Percentiles rank a stretch among this genome's conserved stretches.
phyloP scores from a whole-genome alignment of 2,888 invertebrate genomes.

The Steromphala cineraria region DNA sequence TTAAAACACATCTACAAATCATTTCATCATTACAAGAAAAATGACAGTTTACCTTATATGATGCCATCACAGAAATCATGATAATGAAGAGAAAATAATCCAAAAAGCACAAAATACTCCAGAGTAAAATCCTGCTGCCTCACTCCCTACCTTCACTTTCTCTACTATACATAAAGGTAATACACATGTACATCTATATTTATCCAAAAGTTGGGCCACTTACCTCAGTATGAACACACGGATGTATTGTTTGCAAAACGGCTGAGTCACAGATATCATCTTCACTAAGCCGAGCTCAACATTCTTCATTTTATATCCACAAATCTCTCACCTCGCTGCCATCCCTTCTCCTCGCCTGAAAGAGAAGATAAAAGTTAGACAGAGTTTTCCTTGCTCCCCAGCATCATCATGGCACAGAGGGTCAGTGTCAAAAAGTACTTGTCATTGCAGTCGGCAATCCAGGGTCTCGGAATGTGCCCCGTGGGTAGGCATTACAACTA shows the following conservation, averaged over 20 bases:
- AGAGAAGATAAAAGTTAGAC: neutral
- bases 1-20: too few species aligned
- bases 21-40: too few species aligned
- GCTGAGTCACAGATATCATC: neutral
- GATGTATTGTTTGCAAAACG: neutral
- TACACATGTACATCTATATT: neutral
- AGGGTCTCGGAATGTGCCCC: neutral
- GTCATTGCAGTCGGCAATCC: neutral
- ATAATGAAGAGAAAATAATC: too few species aligned
- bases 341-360: neutral
- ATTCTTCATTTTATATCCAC: neutral
- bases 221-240: neutral
- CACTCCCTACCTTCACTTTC: too few species aligned
- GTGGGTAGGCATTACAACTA: neutral
- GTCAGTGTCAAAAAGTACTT: neutral
- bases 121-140: too few species aligned
- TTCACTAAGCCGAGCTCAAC: neutral
- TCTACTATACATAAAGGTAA: too few species aligned
- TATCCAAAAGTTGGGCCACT: neutral
- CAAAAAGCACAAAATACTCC: too few species aligned
- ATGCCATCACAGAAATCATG: too few species aligned
- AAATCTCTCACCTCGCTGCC: neutral
- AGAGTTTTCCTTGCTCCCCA: too few species aligned
- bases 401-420: too few species aligned
- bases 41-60: too few species aligned